Evolutionary conservation across 2,797 vertebrate genomes (phyloP).

Genomic region (Lindbergichthys nudifrons): DNA sequence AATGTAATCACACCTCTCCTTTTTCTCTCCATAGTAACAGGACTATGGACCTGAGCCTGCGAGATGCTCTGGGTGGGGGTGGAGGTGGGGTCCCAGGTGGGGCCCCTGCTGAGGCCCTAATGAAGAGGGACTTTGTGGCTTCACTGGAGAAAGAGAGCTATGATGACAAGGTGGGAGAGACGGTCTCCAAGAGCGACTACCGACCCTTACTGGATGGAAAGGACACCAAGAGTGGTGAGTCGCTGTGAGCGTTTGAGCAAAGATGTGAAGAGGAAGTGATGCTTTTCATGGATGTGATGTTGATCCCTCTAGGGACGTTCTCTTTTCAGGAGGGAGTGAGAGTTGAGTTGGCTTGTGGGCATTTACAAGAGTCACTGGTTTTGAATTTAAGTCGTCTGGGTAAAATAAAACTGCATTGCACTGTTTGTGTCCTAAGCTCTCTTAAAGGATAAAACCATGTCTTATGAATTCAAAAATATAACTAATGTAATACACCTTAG

Average conservation of each 20-base stretch:
- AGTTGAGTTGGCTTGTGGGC: background rate
- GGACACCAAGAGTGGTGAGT: slow-evolving; percentile 83
- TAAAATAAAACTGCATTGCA: background rate
- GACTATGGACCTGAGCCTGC: slow-evolving; percentile 91
- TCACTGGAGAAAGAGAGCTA: slow-evolving; percentile 91
- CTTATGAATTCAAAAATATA: background rate
- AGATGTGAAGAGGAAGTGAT: background rate
- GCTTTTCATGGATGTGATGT: slow-evolving; percentile 24
- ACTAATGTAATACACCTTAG: no score
- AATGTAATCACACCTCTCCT: background rate
- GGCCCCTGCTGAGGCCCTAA: slow-evolving; percentile 79
- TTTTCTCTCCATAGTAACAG: slow-evolving; percentile 48
- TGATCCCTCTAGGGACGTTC: background rate
- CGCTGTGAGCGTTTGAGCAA: background rate
- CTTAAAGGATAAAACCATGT: background rate
- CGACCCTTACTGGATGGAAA: slow-evolving; percentile 90
- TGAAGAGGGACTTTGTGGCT: slow-evolving; percentile 93
- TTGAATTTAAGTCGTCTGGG: background rate
- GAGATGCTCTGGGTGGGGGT: slow-evolving; percentile 85
- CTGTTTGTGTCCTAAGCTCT: background rate
- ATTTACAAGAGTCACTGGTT: background rate
- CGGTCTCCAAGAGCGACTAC: slow-evolving; percentile 90
- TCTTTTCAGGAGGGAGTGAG: slow-evolving; percentile 2
- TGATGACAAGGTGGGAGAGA: slow-evolving; percentile 93
- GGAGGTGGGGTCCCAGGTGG: slow-evolving; percentile 64